These are phyloP conservation scores for Oreochromis mossambicus DNA, from an alignment of 2,797 vertebrate species.

Conservation along the genomic window DNA sequence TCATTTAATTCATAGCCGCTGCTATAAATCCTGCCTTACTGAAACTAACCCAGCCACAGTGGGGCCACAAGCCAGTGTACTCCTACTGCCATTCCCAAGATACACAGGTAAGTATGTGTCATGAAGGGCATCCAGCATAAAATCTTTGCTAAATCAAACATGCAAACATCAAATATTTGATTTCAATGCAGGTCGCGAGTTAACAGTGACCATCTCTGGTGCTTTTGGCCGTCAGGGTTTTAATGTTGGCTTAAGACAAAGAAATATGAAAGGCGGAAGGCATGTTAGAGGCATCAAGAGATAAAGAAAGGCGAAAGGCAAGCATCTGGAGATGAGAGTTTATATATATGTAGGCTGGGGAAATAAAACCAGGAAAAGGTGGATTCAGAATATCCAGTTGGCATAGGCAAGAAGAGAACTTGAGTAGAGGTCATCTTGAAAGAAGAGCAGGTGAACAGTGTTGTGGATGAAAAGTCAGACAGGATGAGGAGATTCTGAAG, in stretches of 20 bases:
- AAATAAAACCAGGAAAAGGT: too few relatives aligned
- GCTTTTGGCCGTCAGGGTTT: neutral
- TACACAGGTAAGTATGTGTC: neutral
- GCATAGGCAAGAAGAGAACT: neutral
- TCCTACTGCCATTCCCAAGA: neutral
- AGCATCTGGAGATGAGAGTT: fast-evolving
- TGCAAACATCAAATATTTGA: neutral
- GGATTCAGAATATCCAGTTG: too few relatives aligned
- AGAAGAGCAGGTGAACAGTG: neutral
- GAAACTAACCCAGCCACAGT: neutral
- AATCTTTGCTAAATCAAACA: neutral
- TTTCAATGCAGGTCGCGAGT: neutral
- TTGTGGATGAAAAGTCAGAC: neutral
- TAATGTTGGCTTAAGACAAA: neutral
- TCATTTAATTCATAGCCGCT: neutral
- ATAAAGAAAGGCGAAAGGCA: neutral
- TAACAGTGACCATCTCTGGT: too few relatives aligned
- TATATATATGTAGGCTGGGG: neutral
- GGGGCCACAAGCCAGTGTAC: neutral
- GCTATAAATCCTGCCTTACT: neutral
- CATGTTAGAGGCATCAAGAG: neutral
- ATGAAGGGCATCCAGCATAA: neutral
- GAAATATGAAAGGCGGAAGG: fast-evolving
- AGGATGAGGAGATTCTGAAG: neutral
- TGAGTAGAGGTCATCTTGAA: fast-evolving